A percentile compares a stretch with the other conserved stretches of the same genome.
Evolutionary conservation across 2,888 invertebrate genomes (phyloP).

Genomic region (Eumerus sabulonum): DNA sequence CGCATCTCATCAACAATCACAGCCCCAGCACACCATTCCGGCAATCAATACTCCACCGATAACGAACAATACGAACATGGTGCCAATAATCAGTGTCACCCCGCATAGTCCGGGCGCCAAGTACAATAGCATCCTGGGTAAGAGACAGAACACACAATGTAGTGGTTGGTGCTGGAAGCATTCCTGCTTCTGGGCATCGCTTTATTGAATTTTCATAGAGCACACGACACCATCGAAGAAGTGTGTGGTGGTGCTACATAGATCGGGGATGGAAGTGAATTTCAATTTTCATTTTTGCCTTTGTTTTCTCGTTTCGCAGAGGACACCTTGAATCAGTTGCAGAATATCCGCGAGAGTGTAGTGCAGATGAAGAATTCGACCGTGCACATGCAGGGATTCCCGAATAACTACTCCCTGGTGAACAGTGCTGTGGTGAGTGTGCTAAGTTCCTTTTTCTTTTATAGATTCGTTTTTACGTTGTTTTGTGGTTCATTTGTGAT

Average conservation of each 20-base stretch:
- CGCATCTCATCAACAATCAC: slow-evolving; percentile 51
- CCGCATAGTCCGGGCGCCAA: slow-evolving; percentile 91
- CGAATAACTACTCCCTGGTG: slow-evolving; percentile 70
- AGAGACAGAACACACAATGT: slow-evolving; percentile 34
- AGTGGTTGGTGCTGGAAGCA: no score
- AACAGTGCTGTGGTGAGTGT: slow-evolving; percentile 74
- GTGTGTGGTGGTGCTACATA: slow-evolving; percentile 21
- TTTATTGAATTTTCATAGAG: no score
- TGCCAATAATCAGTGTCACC: slow-evolving; percentile 92
- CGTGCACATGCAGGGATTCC: slow-evolving; percentile 75
- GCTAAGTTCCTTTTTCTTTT: slow-evolving; percentile 64
- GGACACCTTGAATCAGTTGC: slow-evolving; percentile 78
- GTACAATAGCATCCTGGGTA: slow-evolving; percentile 83
- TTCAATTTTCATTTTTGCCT: slow-evolving; percentile 26
- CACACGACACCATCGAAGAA: no score
- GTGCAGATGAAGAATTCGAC: slow-evolving; percentile 79
- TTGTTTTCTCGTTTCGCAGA: slow-evolving; percentile 70
- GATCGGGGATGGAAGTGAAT: slow-evolving; percentile 34
- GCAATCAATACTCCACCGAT: slow-evolving; percentile 74
- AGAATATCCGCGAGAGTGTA: slow-evolving; percentile 79
- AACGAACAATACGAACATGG: slow-evolving; percentile 79
- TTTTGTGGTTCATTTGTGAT: no score
- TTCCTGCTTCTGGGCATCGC: no score
- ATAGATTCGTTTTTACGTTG: slow-evolving; percentile 1
- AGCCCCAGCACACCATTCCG: slow-evolving; percentile 72